phyloP scores from a whole-genome alignment of 2,888 invertebrate species.

The Pheosia gnoma region DNA sequence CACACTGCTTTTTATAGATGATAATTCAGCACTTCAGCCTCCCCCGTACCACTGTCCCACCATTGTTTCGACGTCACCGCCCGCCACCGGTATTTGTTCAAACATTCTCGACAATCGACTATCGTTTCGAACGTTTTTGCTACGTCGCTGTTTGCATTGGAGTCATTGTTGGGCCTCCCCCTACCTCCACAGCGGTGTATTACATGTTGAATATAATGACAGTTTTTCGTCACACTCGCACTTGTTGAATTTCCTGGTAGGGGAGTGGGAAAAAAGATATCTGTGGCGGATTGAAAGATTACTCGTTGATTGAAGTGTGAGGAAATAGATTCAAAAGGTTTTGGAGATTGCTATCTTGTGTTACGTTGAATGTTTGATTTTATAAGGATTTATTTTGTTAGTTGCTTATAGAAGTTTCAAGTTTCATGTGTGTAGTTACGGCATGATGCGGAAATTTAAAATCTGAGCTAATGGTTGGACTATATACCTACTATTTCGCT shows the following conservation, averaged over 20 bases:
- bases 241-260: slow-evolving; percentile 44
- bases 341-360: neutral
- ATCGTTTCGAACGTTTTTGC: slow-evolving; percentile 57
- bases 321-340: slow-evolving; percentile 17
- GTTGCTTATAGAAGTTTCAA: neutral
- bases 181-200: slow-evolving; percentile 25
- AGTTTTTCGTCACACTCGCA: slow-evolving; percentile 45
- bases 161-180: slow-evolving; percentile 46
- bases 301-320: slow-evolving; percentile 30
- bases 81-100: slow-evolving; percentile 51
- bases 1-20: slow-evolving; percentile 25
- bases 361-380: neutral
- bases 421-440: too few relatives aligned
- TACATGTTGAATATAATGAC: slow-evolving; percentile 45
- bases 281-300: slow-evolving; percentile 26
- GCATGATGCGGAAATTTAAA: too few relatives aligned
- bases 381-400: neutral
- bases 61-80: slow-evolving; percentile 40
- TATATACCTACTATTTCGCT: neutral
- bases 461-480: too few relatives aligned
- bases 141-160: slow-evolving; percentile 60
- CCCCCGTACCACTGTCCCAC: slow-evolving; percentile 22
- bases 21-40: slow-evolving; percentile 34
- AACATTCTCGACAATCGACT: slow-evolving; percentile 57
- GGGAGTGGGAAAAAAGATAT: slow-evolving; percentile 23